These are phyloP conservation scores for Lanistes nyassanus DNA, from an alignment of 1,140 invertebrate species.

Conservation along the genomic window DNA sequence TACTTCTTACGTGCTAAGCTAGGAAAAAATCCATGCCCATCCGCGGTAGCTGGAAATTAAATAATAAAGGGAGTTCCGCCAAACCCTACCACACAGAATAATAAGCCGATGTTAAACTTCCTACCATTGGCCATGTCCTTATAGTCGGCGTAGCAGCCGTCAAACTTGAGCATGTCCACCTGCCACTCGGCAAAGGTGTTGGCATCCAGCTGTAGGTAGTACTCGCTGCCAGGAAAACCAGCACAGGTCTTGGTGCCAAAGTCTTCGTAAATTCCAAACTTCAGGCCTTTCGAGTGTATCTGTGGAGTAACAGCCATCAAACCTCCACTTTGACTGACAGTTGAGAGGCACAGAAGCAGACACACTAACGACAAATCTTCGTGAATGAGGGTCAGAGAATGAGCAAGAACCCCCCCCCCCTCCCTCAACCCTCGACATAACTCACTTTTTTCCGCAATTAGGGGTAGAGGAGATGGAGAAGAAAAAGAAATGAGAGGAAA, in stretches of 20 bases:
- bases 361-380: not conserved
- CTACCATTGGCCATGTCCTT: slow-evolving; percentile 47
- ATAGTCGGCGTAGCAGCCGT: slow-evolving; percentile 90
- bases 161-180: slow-evolving; percentile 95
- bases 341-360: not conserved
- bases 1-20: too few relatives aligned
- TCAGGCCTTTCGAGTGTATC: slow-evolving; percentile 91
- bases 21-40: too few relatives aligned
- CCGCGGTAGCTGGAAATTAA: too few relatives aligned
- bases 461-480: too few relatives aligned
- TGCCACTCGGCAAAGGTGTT: slow-evolving; percentile 92
- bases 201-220: slow-evolving; percentile 85
- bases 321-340: not conserved
- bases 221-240: slow-evolving; percentile 92
- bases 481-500: not conserved
- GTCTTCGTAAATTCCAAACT: slow-evolving; percentile 97
- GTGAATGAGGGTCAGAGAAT: not conserved
- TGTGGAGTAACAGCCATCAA: slow-evolving; percentile 58
- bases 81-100: too few relatives aligned
- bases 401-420: not conserved
- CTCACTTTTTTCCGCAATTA: not conserved
- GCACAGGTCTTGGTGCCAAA: slow-evolving; percentile 91
- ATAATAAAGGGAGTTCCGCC: too few relatives aligned
- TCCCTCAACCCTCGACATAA: not conserved
- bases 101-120: too few relatives aligned